Evolutionary conservation across 1,140 invertebrate species (phyloP), one percentile per base, ranked within the genome.

Genomic region (Aphelenchoides besseyi): DNA sequence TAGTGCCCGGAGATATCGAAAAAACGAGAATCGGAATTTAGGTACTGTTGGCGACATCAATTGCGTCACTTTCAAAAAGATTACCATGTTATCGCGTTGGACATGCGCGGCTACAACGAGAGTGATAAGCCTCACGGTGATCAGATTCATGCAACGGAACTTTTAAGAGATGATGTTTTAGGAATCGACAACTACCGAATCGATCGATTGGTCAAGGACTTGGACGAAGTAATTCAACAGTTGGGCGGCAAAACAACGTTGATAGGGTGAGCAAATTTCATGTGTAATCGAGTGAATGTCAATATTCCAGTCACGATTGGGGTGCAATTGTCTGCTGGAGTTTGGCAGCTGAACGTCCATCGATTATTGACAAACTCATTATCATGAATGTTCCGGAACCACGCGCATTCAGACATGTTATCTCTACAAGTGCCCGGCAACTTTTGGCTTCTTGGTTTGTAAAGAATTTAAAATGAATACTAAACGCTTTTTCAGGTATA

Each of bases 301-400:
- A 8, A 8, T 33, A 62, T 88, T 92, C n/a, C 90, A 89, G n/a
- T 0, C 92, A 93, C 85, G 92, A 93, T 86, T 87, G 92, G 76
- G 92, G 92, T 29, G 92, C 89, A 16, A 85, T 90, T 29, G 81
- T 93, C 9, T 90, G 89, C 12, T 92, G 90, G 90, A 88, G 88
- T 70, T 87, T 93, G 75, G 86, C 89, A 0, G 86, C 88, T 28
- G 79, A 88, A 23, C 87, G 89, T 74, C 90, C 90, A 3, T 88
- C 91, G 37, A 80, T 91, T 52, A 88, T 93, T 0, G 86, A 89
- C 1, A 91, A 90, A 84, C 89, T 92, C 74, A 85, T 93, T 28
- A 86, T 89, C 12, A 87, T 92, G 69, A 91, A 91, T 54, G 88
- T 89, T 79, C 90, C 91, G 1, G 91, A 93, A 87, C 90, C 91